phyloP scores from a whole-genome alignment of 1,140 invertebrate species.

The Meteorus sp. region DNA sequence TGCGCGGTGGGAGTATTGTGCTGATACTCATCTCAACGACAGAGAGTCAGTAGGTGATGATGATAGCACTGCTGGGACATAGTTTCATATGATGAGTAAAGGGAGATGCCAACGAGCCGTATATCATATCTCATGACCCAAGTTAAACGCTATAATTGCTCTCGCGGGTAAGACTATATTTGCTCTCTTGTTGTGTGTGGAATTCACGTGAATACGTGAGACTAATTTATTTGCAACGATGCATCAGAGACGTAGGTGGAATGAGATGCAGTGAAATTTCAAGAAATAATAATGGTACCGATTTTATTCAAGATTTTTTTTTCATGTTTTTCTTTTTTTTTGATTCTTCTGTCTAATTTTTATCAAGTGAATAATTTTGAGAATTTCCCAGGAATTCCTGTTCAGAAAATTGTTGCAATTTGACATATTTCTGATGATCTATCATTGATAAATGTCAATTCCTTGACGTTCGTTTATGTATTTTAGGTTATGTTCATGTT shows the following conservation, averaged over 20 bases:
- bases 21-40: no score
- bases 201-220: slow-evolving; percentile 1
- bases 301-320: background rate
- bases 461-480: no score
- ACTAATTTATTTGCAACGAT: slow-evolving; percentile 28
- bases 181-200: no score
- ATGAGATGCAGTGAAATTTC: no score
- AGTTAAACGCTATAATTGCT: slow-evolving; percentile 43
- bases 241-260: slow-evolving; percentile 16
- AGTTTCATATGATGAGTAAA: slow-evolving; percentile 8
- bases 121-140: slow-evolving; percentile 33
- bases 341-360: no score
- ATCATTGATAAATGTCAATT: no score
- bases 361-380: no score
- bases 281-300: no score
- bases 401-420: no score
- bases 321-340: background rate
- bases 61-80: slow-evolving; percentile 16
- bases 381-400: no score
- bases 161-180: slow-evolving; percentile 17
- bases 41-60: slow-evolving; percentile 7
- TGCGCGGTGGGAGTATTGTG: slow-evolving; percentile 16
- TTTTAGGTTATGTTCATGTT: no score
- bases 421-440: no score
- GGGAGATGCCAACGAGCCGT: slow-evolving; percentile 6